Conservation (phyloP, 2,113 vertebrate genomes). For the Stictonetta naevosa region DNA sequence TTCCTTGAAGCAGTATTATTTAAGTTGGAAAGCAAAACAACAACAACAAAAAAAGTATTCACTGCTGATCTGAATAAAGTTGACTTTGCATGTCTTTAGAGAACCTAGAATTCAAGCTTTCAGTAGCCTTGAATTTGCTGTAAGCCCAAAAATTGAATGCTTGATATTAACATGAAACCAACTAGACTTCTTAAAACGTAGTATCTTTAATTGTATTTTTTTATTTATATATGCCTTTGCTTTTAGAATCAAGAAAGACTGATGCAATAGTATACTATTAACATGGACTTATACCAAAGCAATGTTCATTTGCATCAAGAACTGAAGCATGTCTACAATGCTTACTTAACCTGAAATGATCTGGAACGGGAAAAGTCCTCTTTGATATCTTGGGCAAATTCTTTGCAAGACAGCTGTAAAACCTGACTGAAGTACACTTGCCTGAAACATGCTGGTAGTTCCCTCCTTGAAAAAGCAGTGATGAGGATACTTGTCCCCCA, state of each 20-base stretch:
- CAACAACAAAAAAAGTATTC: background rate
- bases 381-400: background rate
- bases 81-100: background rate
- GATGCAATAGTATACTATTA: background rate
- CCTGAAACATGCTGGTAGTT: background rate
- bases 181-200: background rate
- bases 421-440: background rate
- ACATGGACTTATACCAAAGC: background rate
- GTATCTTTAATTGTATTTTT: background rate
- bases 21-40: background rate
- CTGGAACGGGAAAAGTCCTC: background rate
- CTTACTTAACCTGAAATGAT: background rate
- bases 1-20: background rate
- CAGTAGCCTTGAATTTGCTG: background rate
- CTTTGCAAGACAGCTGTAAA: background rate
- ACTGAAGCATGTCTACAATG: background rate
- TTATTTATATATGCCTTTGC: background rate
- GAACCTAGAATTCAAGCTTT: background rate
- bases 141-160: background rate
- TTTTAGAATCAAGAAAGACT: background rate
- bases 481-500: background rate
- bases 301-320: background rate
- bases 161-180: background rate
- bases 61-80: background rate
- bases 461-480: background rate